phyloP scores from a whole-genome alignment of 2,888 invertebrate species.

The Rhagonycha fulva region DNA sequence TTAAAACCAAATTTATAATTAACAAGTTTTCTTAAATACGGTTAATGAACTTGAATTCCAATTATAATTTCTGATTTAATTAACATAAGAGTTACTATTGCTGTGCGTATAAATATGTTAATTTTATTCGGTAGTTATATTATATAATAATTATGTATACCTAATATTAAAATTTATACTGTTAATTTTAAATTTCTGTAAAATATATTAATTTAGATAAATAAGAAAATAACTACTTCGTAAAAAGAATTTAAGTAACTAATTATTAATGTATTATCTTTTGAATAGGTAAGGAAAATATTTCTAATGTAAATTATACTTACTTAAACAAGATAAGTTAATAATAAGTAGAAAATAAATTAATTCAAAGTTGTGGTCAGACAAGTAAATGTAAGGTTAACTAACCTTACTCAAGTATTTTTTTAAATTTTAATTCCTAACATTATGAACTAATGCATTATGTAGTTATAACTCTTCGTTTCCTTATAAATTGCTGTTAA shows the following conservation, averaged over 20 bases:
- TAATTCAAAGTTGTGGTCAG: neutral
- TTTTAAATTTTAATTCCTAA: neutral
- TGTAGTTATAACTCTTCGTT: neutral
- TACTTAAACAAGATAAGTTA: neutral
- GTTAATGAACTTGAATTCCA: neutral
- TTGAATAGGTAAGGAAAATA: neutral
- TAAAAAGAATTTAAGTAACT: no score
- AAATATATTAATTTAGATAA: neutral
- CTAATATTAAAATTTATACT: neutral
- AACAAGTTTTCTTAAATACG: neutral
- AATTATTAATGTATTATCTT: neutral
- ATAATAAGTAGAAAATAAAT: neutral
- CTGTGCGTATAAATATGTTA: neutral
- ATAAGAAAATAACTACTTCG: neutral
- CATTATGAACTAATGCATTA: neutral
- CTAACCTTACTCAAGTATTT: neutral
- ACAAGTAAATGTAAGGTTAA: neutral
- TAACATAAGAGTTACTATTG: neutral
- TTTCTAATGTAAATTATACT: neutral
- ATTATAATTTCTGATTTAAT: neutral
- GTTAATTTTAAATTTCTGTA: neutral
- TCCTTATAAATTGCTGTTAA: neutral
- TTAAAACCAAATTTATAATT: no score
- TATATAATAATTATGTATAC: neutral
- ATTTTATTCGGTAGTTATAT: neutral